Evolutionary conservation across 2,888 invertebrate genomes (phyloP), one percentile per base, ranked within the genome.

Genomic region (Dryobotodes eremita): DNA sequence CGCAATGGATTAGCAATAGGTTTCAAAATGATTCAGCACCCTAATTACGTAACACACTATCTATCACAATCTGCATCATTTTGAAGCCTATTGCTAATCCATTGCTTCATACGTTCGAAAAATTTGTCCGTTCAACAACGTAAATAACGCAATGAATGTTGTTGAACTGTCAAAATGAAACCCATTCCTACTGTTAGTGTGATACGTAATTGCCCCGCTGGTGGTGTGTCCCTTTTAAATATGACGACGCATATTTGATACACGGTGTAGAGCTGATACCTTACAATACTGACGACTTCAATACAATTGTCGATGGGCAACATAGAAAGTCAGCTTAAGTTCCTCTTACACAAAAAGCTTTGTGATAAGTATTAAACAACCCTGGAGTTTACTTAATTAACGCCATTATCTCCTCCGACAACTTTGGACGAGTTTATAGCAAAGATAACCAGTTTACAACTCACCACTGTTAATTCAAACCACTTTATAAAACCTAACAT

Each of bases 381-480:
- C 88, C 90, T 90, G 89, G 89, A 90, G 92, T 94, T 95, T 94
- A 94, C 92, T 90, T 93, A 94, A 95, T 95, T 94, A 95, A 93
- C 93, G 91, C 93, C 90, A 94, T 94, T 94, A 94, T 94, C 91
- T 92, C 89, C 91, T 92, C 89, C 89, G 90, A 90, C 87, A 83
- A 85, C 88, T 74, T 83, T 77, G 82, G 79, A 79, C 31, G 82
- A 77, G 69, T 79, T 89, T 83, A 88, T 81, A 70, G 79, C 59
- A 78, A 75, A 90, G 50, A 84, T 82, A 86, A 86, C 86, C 83
- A 90, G 82, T 83, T 75, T 70, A 57, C 57, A 78, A 71, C 65
- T 36, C 68, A 69, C 42, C 59, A 72, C 59, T 75, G 69, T 70
- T 75, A 73, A 80, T 79, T 71, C 68, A 71, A 89, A 78, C 75